Evolutionary conservation across 2,113 vertebrate genomes (phyloP), one percentile per base, ranked within the genome.

Genomic region (Mastomys natalensis): DNA sequence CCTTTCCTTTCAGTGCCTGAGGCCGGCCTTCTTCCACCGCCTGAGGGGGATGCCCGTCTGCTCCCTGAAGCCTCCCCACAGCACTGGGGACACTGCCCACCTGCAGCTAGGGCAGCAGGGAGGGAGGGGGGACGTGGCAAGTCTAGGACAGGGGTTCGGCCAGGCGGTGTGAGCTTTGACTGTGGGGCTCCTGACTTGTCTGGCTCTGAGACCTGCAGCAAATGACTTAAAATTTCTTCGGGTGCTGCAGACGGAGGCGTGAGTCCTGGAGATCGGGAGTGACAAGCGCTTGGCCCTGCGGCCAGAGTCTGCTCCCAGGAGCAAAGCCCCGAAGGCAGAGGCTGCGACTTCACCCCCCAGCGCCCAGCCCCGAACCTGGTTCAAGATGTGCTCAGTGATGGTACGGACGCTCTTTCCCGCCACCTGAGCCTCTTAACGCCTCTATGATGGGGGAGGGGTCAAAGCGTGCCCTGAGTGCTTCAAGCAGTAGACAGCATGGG

Each of bases 1-100:
- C 95, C 94, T 98, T 98, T 98, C 95, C 98, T 98, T 98, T 97
- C 97, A 98, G 98, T 92, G 31, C 73, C 76, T 8, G 31, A 96
- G 97, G 93, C 90, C 85, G 95, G 93, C 90, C 85, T 95, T 94
- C 94, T 97, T 92, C 95, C 72, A 55, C 74, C 58, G 17, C 89
- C 97, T 26, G 91, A 97, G 94, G 93, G 96, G 94, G 68, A 89
- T 2, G 37, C 91, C 92, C 45, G 5, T 24, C 93, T 88, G 93
- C 93, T 89, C 95, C 81, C 66, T 12, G 95, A 93, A 97, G 98
- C 94, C 91, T 96, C 95, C 96, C 96, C 95, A 95, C 97, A 97
- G 97, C 98, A 97, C 98, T 96, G 97, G 97, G 97, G 93, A 93
- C 97, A 92, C 93, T 70, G 89, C 82, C 96, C 64, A 51, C 17